Percentiles rank a stretch among this genome's conserved stretches.
Evolutionary conservation across 2,113 vertebrate species (phyloP).

Genomic region (Semnornis frantzii): DNA sequence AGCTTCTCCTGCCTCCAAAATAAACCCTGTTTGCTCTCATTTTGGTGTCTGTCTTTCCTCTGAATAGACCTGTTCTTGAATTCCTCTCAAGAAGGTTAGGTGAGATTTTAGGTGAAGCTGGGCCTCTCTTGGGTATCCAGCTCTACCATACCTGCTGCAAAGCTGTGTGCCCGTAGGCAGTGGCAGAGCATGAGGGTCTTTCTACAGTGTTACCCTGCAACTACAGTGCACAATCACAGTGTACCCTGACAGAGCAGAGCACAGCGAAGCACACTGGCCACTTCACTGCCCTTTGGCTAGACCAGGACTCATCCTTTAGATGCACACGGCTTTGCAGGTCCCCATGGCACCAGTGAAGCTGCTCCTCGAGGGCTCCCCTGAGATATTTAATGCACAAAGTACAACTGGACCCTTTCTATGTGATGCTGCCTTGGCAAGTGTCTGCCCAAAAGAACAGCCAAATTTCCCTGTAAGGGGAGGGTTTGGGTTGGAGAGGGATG

Average conservation of each 20-base stretch:
- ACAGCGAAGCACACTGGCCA: neutral
- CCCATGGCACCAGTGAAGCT: neutral
- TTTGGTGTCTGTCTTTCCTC: neutral
- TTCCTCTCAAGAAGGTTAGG: neutral
- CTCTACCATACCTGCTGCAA: neutral
- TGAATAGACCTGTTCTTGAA: neutral
- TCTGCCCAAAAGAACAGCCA: rapidly evolving
- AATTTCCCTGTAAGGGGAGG: no score
- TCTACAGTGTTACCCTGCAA: neutral
- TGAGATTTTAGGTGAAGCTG: neutral
- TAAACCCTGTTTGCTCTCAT: neutral
- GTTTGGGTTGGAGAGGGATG: neutral
- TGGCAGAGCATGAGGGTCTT: neutral
- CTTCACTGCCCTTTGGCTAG: neutral
- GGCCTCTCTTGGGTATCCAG: neutral
- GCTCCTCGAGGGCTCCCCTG: neutral
- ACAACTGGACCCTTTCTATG: neutral
- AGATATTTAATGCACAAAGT: rapidly evolving
- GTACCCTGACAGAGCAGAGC: neutral
- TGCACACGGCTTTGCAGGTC: neutral
- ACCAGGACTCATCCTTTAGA: neutral
- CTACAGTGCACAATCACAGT: neutral
- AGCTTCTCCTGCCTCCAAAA: neutral
- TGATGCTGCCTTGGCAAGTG: neutral
- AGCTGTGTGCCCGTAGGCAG: neutral